Evolutionary conservation across 2,113 vertebrate genomes (phyloP).

Genomic region (Catharus fuscescens): DNA sequence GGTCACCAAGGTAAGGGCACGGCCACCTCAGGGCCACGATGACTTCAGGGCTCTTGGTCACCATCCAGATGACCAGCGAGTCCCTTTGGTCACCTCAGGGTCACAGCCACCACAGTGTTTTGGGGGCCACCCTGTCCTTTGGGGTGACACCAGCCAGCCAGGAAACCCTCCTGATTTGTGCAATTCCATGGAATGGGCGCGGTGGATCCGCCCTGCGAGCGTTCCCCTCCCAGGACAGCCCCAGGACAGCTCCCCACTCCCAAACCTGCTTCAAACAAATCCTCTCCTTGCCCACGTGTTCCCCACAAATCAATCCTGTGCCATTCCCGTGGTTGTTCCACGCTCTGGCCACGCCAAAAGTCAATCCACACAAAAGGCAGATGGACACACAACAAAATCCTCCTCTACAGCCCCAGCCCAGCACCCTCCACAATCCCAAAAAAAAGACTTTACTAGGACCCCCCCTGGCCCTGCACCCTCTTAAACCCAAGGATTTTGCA

Average conservation of each 20-base stretch:
- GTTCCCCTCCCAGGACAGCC: neutral
- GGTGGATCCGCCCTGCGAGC: accelerated
- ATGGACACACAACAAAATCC: neutral
- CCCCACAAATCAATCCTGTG: accelerated
- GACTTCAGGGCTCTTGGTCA: neutral
- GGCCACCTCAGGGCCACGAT: accelerated
- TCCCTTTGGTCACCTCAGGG: neutral
- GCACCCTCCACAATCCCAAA: neutral
- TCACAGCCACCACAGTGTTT: accelerated
- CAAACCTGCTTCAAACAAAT: neutral
- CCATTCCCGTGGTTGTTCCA: neutral
- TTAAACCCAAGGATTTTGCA: neutral
- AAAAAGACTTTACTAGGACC: neutral
- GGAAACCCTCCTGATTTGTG: accelerated
- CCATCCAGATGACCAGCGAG: neutral
- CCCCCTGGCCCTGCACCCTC: neutral
- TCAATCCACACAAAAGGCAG: neutral
- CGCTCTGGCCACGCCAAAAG: neutral
- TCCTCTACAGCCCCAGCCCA: neutral
- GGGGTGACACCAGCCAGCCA: neutral
- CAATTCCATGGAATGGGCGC: accelerated
- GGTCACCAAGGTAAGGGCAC: accelerated
- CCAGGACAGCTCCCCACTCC: accelerated
- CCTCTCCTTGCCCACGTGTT: accelerated
- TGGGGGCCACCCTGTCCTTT: neutral